These are phyloP conservation scores for Cyrtonyx montezumae DNA, from an alignment of 2,113 vertebrate species.

Conservation along the genomic window DNA sequence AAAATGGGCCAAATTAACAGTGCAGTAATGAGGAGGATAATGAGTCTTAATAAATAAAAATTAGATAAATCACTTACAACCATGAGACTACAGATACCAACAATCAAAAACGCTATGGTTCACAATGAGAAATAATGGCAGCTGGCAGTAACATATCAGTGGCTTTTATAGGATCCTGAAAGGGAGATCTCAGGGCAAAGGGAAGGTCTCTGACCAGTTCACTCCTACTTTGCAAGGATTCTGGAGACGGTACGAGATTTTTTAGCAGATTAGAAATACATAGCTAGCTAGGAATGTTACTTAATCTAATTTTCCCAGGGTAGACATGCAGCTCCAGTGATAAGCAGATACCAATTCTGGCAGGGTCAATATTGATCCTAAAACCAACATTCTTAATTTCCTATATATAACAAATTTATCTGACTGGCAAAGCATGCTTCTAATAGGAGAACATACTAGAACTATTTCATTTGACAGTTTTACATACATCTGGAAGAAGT, in stretches of 20 bases:
- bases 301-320: background rate
- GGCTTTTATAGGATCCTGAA: background rate
- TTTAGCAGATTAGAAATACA: background rate
- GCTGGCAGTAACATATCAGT: background rate
- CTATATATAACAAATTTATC: background rate
- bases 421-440: background rate
- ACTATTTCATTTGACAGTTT: background rate
- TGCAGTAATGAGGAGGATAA: background rate
- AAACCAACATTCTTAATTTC: background rate
- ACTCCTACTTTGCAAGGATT: background rate
- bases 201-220: background rate
- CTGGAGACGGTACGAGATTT: background rate
- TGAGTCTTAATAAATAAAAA: rapidly evolving
- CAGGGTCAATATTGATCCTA: background rate
- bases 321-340: background rate
- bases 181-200: background rate
- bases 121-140: background rate
- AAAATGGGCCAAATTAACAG: background rate
- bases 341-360: background rate
- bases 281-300: background rate
- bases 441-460: background rate
- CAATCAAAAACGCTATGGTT: background rate
- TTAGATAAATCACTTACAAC: background rate
- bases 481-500: background rate
- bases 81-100: background rate